phyloP scores from a whole-genome alignment of 2,888 invertebrate species.

The Odontomyia ornata region DNA sequence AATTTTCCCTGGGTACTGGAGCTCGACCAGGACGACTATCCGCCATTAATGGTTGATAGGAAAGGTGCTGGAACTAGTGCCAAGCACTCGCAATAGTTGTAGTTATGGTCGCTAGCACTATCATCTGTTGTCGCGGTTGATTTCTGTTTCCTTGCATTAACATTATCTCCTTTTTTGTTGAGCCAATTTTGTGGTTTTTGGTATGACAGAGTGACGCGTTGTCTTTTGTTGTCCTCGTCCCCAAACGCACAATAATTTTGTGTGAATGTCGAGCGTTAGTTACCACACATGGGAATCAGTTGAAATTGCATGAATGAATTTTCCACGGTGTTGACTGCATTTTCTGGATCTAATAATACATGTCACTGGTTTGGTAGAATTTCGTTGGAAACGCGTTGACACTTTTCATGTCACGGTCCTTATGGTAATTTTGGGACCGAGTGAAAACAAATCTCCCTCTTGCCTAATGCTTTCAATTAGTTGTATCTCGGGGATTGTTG shows the following conservation, averaged over 20 bases:
- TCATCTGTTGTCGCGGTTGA: background rate
- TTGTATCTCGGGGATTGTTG: background rate
- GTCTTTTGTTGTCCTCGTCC: background rate
- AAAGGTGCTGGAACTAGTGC: conserved; percentile 14
- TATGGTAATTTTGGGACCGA: conserved; percentile 22
- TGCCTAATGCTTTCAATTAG: conserved; percentile 7
- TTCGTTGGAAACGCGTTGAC: conserved; percentile 1
- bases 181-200: conserved; percentile 16
- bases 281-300: too few species aligned
- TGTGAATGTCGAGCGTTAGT: background rate
- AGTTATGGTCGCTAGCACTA: background rate
- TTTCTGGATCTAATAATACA: conserved; percentile 21
- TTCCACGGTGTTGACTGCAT: background rate
- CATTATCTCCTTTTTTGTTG: background rate
- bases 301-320: too few species aligned
- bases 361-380: conserved; percentile 9
- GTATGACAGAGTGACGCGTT: conserved; percentile 17
- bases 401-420: conserved; percentile 23
- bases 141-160: conserved; percentile 2
- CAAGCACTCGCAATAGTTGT: background rate
- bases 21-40: background rate
- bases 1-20: background rate
- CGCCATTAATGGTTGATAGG: background rate
- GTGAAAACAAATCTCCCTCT: background rate
- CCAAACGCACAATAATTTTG: conserved; percentile 8